These are phyloP conservation scores for Watersipora subatra DNA, from an alignment of 1,140 invertebrate genomes.

Conservation along the genomic window DNA sequence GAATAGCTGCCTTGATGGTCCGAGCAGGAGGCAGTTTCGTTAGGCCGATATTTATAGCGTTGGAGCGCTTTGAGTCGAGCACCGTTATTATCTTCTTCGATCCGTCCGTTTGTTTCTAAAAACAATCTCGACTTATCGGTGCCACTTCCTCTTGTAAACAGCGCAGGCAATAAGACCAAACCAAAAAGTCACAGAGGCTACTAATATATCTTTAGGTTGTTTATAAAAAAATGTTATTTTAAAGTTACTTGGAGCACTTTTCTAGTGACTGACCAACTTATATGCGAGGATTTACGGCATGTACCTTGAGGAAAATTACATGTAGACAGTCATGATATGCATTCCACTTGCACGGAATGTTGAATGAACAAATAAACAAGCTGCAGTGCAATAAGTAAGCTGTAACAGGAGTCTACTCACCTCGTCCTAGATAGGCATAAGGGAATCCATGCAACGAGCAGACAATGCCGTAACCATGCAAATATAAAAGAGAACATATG, in stretches of 20 bases:
- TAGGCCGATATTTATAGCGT: conserved; percentile 99
- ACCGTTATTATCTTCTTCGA: conserved; percentile 93
- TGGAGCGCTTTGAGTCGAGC: conserved; percentile 89
- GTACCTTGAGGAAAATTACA: too few species aligned
- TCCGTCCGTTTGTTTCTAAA: conserved; percentile 76
- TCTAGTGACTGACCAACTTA: too few species aligned
- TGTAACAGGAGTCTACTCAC: too few species aligned
- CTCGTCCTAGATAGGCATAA: not conserved
- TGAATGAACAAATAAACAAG: too few species aligned
- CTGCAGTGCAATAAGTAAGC: too few species aligned
- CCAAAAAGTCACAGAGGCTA: not conserved
- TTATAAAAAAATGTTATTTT: too few species aligned
- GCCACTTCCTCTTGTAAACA: not conserved
- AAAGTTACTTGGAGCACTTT: too few species aligned
- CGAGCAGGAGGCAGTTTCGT: conserved; percentile 87
- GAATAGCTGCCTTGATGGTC: conserved; percentile 91
- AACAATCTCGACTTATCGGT: conserved; percentile 1
- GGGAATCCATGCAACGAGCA: not conserved
- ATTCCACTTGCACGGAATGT: too few species aligned
- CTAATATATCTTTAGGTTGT: too few species aligned
- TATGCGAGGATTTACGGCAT: too few species aligned
- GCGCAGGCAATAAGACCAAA: not conserved
- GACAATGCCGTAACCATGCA: not conserved
- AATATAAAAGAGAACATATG: not conserved
- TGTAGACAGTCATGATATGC: too few species aligned